phyloP scores from a whole-genome alignment of 2,888 invertebrate species.

The Itoplectis maculator region DNA sequence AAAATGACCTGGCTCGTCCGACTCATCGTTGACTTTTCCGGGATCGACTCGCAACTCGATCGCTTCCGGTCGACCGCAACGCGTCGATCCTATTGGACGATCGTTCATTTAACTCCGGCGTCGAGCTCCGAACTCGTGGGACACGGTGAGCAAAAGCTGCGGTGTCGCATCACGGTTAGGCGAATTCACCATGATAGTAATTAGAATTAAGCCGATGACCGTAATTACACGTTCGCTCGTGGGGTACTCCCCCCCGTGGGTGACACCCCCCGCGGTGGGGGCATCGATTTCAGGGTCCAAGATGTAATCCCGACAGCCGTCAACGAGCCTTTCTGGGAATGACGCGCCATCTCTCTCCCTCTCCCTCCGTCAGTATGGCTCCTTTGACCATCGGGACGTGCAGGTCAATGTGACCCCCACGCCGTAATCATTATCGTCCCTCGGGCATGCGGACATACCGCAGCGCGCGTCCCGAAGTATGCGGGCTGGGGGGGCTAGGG shows the following conservation, averaged over 20 bases:
- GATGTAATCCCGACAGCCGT: conserved; percentile 23
- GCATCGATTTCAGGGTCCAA: not conserved
- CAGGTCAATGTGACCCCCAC: conserved; percentile 23
- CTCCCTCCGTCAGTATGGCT: conserved; percentile 36
- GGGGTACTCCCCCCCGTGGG: not conserved
- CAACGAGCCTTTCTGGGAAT: conserved; percentile 40
- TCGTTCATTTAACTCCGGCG: conserved; percentile 26
- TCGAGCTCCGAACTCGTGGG: not conserved
- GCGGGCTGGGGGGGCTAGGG: conserved; percentile 71
- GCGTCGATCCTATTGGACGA: not conserved
- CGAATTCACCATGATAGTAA: conserved; percentile 1
- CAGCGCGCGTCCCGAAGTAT: conserved; percentile 79
- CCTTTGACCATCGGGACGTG: conserved; percentile 55
- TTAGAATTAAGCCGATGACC: not conserved
- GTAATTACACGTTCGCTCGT: not conserved
- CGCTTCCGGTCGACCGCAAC: conserved; percentile 24
- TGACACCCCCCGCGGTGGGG: too few species aligned
- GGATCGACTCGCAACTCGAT: conserved; percentile 15
- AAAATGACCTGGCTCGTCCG: too few species aligned
- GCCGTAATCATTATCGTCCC: conserved; percentile 77
- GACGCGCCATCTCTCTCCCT: too few species aligned
- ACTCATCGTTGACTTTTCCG: too few species aligned
- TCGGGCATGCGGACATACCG: conserved; percentile 80
- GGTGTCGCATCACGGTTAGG: not conserved
- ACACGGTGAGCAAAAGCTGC: not conserved